These are phyloP conservation scores for Beris morrisii DNA, from an alignment of 2,888 invertebrate species.

Conservation along the genomic window DNA sequence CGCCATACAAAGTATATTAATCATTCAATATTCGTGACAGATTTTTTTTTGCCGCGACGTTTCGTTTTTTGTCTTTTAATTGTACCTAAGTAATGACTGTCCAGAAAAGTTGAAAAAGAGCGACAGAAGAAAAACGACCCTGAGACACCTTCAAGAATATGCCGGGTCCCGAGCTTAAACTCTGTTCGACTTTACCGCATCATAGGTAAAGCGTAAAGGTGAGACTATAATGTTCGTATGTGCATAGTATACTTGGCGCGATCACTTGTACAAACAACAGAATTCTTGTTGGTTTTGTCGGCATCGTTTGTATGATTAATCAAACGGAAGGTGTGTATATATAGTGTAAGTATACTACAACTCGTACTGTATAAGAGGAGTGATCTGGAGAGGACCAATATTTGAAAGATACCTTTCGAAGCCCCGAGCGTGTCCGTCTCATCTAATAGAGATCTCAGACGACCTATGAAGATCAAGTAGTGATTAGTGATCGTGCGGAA, in stretches of 20 bases:
- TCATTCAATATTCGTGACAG: slow-evolving; percentile 18
- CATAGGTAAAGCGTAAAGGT: too few relatives aligned
- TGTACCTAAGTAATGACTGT: slow-evolving; percentile 28
- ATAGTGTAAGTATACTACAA: slow-evolving; percentile 20
- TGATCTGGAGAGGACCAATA: slow-evolving; percentile 28
- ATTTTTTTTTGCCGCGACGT: slow-evolving; percentile 10
- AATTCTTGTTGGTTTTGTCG: slow-evolving; percentile 21
- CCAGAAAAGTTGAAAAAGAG: slow-evolving; percentile 27
- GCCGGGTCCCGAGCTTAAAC: neutral
- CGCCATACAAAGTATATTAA: neutral
- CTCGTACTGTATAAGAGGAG: neutral
- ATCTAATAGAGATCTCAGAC: slow-evolving; percentile 27
- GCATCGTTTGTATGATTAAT: slow-evolving; percentile 28
- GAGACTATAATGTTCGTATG: neutral
- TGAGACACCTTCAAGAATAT: slow-evolving; percentile 18
- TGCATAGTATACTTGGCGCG: slow-evolving; percentile 13
- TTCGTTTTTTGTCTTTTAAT: slow-evolving; percentile 13
- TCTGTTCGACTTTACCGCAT: neutral
- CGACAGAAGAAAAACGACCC: slow-evolving; percentile 17
- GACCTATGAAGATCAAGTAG: slow-evolving; percentile 22
- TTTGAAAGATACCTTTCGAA: neutral
- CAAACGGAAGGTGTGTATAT: slow-evolving; percentile 24
- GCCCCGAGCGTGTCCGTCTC: slow-evolving; percentile 15
- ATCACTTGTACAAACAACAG: slow-evolving; percentile 34
- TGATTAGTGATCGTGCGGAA: slow-evolving; percentile 29